Percentiles rank a stretch among this genome's conserved stretches.
Conservation (phyloP, 2,797 vertebrate genomes). For the Pseudochirops corinnae region DNA sequence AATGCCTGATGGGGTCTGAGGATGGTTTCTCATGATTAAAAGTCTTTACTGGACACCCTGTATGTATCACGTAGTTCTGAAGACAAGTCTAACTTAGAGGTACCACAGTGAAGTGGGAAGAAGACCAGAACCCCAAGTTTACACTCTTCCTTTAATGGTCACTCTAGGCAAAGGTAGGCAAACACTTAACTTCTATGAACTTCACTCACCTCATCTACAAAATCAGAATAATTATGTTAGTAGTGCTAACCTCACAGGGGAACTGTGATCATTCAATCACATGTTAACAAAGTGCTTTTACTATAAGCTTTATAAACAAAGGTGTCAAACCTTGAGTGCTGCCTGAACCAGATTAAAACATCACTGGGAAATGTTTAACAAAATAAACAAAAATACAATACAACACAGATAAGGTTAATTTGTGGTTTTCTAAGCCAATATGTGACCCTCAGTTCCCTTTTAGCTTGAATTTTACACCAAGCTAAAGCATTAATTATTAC, state of each 20-base stretch:
- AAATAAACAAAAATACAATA: neutral
- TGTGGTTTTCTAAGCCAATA: neutral
- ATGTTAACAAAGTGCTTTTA: neutral
- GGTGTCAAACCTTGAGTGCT: neutral
- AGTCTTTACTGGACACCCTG: neutral
- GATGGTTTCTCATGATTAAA: neutral
- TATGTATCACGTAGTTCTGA: neutral
- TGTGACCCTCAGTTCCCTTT: neutral
- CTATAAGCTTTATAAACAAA: neutral
- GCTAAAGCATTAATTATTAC: neutral
- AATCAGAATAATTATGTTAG: neutral
- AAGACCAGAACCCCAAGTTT: neutral
- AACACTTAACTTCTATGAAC: too few species aligned
- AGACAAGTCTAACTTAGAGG: neutral
- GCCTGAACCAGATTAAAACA: neutral
- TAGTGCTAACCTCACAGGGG: neutral
- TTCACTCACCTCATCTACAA: neutral
- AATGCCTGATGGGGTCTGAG: neutral
- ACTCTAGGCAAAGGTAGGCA: neutral
- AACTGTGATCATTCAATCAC: neutral
- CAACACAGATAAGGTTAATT: neutral
- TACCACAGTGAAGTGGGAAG: neutral
- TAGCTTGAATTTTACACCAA: neutral
- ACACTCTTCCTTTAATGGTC: neutral
- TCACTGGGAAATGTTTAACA: neutral